phyloP scores from a whole-genome alignment of 1,140 invertebrate genomes.

The Tetramorium alpestre region DNA sequence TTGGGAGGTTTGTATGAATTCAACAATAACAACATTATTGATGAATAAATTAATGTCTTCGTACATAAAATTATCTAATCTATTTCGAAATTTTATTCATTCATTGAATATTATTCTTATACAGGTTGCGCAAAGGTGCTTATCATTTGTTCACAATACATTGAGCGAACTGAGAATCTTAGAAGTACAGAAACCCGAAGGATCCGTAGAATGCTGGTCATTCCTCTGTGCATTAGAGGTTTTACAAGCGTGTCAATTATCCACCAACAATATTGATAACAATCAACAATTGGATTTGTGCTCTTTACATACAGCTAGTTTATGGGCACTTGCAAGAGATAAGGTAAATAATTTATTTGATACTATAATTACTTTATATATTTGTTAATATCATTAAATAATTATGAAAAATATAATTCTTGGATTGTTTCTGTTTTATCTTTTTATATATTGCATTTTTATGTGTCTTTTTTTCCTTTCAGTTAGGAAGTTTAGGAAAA shows the following conservation, averaged over 20 bases:
- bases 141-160: slow-evolving; percentile 95
- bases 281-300: slow-evolving; percentile 89
- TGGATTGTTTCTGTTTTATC: neutral
- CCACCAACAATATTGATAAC: slow-evolving; percentile 88
- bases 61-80: neutral
- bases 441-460: neutral
- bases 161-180: slow-evolving; percentile 93
- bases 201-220: slow-evolving; percentile 96
- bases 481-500: slow-evolving; percentile 94
- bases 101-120: slow-evolving; percentile 41
- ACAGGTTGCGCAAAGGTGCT: slow-evolving; percentile 93
- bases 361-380: slow-evolving; percentile 10
- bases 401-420: slow-evolving; percentile 3
- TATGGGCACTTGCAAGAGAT: slow-evolving; percentile 96
- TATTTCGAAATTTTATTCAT: neutral
- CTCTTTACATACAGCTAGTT: slow-evolving; percentile 94
- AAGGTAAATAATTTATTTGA: slow-evolving; percentile 88
- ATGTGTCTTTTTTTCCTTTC: slow-evolving; percentile 68
- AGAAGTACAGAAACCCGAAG: slow-evolving; percentile 91
- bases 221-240: slow-evolving; percentile 97
- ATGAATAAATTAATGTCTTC: neutral
- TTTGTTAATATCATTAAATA: too few relatives aligned
- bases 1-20: slow-evolving; percentile 89
- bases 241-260: slow-evolving; percentile 90
- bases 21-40: neutral